Evolutionary conservation across 2,113 vertebrate genomes (phyloP), one percentile per base, ranked within the genome.

Genomic region (Haliaeetus leucogaster): DNA sequence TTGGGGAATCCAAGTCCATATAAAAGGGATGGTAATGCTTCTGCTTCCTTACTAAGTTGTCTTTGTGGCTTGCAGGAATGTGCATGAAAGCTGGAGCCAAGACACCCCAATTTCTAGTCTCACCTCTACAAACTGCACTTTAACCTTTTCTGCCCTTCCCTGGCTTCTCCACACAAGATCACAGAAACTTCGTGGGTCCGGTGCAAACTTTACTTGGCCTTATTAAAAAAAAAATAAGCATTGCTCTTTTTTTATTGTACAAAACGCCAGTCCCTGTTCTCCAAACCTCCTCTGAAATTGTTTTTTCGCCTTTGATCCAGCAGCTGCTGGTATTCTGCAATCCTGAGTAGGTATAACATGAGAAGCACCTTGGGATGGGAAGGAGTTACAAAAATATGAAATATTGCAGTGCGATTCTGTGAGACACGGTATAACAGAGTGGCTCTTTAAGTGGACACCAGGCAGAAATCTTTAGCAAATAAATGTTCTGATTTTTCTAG

Each of bases 61-160:
- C 97, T 95, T 97, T 91, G 91, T 77, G 91, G 93, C 91, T 96
- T 96, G 67, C 91, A 96, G 91, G 95, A 97, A 97, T 95, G 94
- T 65, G 81, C 91, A 91, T 96, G 93, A 97, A 97, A 95, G 89
- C 91, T 70, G 66, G 97, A 96, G 86, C 84, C 93, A 90, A 89
- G 94, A 88, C 87, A 89, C 94, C 93, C 53, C 55, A 0, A 93
- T 95, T 95, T 96, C 82, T 97, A 55, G 65, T 74, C 90, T 96
- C 92, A 95, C 94, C 90, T 96, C 91, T 96, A 91, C 97, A 95
- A 94, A 91, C 89, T 96, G 97, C 94, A 93, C 94, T 97, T 95
- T 97, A 97, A 96, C 96, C 96, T 96, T 68, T 93, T 27, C 86
- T 97, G 95, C 94, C 95, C 97, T 96, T 95, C 87, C 82, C 67